Evolutionary conservation across 1,140 invertebrate species (phyloP).

Genomic region (Drosophila nasuta): DNA sequence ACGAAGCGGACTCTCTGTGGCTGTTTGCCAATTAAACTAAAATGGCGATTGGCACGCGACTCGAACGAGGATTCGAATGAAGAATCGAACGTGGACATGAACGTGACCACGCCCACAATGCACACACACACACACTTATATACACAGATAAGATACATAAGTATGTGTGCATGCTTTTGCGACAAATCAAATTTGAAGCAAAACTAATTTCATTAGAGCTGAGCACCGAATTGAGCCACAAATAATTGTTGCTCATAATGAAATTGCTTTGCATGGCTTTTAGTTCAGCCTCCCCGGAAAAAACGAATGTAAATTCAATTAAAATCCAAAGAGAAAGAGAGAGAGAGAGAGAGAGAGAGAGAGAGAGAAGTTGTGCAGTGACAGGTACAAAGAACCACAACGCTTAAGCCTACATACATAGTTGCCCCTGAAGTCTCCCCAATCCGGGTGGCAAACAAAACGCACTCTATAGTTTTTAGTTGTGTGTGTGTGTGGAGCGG

Average conservation of each 20-base stretch:
- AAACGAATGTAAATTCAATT: constrained; percentile 74
- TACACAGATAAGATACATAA: background rate
- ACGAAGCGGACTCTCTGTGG: constrained; percentile 3
- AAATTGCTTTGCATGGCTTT: constrained; percentile 52
- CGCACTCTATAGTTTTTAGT: constrained; percentile 1
- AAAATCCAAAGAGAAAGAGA: constrained; percentile 43
- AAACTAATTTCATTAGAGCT: constrained; percentile 58
- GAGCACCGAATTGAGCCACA: constrained; percentile 41
- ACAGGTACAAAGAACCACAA: constrained; percentile 4
- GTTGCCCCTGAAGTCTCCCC: too few species aligned
- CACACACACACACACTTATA: background rate
- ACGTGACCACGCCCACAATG: constrained; percentile 34
- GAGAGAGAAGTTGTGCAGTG: background rate
- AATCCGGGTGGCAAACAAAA: too few species aligned
- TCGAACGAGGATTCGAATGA: constrained; percentile 1
- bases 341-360: background rate
- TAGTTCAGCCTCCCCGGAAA: constrained; percentile 2
- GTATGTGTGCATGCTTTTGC: constrained; percentile 43
- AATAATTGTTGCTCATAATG: constrained; percentile 62
- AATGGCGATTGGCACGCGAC: constrained; percentile 72
- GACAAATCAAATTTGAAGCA: constrained; percentile 63
- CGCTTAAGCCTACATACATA: constrained; percentile 10
- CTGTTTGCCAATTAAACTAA: constrained; percentile 71
- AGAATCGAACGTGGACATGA: constrained; percentile 4
- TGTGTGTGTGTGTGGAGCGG: background rate